Base-by-base conservation (phyloP, 2,888 invertebrate genomes). In the Leptinotarsa tumamoca region DNA sequence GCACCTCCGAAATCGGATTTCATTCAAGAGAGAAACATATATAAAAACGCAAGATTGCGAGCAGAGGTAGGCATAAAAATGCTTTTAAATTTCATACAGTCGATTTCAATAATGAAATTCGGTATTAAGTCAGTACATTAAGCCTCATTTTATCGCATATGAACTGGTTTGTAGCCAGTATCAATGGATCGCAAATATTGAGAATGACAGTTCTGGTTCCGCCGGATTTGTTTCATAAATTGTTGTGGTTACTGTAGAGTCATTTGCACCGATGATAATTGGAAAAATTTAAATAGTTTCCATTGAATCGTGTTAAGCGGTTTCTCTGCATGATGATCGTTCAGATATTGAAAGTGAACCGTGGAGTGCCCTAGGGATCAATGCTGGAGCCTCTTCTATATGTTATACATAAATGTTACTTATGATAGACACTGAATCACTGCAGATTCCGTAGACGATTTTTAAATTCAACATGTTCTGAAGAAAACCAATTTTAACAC, bases 91-190 rank as follows among this genome's bases (percentile, higher is more conserved):
- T 84, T 83, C 81, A 83, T 84, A 82, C 78, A 77, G 79, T 79
- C 82, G 80, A 83, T 83, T 80, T 81, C 81, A 80, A 82, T 83
- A 82, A 84, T 82, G 83, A 82, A 83, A 85, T 84, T 82, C 84
- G 78, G 76, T 77, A 85, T 85, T 85, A 85, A 85, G 81, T 85
- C 85, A 84, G 80, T 83, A 84, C 84, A 84, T 85, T 84, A 85
- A 84, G 81, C 73, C 79, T 83, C 82, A 83, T 83, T 84, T 83
- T 73, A 82, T 80, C 79, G 78, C 78, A 78, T 79, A 76, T 77
- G 77, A 83, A 84, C 84, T 82, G 83, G 84, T 84, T 84, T 80
- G 77, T 63, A 61, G 72, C 50, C 72, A 78, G 75, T 82, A 83
- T 83, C 83, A 83, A 83, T 83, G 82, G 79, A 83, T 82, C 80